Percentiles rank a stretch among this genome's conserved stretches.
Conservation (phyloP, 2,888 invertebrate species). For the Choristoneura rosaceana region DNA sequence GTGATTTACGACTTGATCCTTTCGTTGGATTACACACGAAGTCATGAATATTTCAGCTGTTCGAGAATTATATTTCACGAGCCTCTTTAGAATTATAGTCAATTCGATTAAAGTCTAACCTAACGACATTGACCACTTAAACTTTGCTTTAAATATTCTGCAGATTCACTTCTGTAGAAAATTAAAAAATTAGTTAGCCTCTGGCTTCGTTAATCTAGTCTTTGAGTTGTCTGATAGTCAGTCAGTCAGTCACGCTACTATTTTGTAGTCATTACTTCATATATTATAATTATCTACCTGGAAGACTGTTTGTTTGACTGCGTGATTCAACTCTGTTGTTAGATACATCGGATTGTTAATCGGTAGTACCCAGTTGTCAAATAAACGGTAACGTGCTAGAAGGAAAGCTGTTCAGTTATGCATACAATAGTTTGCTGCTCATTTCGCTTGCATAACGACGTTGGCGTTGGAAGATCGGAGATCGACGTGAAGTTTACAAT, state of each 20-base stretch:
- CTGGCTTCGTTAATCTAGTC: no score
- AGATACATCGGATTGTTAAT: no score
- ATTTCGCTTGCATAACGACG: constrained; percentile 25
- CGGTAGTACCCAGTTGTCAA: not conserved
- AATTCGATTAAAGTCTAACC: not conserved
- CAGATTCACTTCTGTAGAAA: no score
- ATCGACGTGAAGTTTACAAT: constrained; percentile 20
- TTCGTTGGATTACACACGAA: not conserved
- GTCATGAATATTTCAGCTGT: not conserved
- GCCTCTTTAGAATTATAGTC: not conserved
- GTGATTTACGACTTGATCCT: constrained; percentile 3
- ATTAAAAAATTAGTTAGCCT: no score
- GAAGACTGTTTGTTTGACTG: not conserved
- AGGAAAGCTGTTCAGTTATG: constrained; percentile 21
- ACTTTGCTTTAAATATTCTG: not conserved
- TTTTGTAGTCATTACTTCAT: no score
- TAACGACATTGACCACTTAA: not conserved
- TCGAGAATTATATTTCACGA: not conserved
- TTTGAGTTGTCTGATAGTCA: no score
- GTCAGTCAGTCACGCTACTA: no score
- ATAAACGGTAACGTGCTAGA: not conserved
- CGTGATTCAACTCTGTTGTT: no score
- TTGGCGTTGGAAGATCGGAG: constrained; percentile 10
- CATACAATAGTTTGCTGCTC: constrained; percentile 11
- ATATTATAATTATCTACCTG: no score